Evolutionary conservation across 2,797 vertebrate genomes (phyloP).

Genomic region (Margarornis squamiger): DNA sequence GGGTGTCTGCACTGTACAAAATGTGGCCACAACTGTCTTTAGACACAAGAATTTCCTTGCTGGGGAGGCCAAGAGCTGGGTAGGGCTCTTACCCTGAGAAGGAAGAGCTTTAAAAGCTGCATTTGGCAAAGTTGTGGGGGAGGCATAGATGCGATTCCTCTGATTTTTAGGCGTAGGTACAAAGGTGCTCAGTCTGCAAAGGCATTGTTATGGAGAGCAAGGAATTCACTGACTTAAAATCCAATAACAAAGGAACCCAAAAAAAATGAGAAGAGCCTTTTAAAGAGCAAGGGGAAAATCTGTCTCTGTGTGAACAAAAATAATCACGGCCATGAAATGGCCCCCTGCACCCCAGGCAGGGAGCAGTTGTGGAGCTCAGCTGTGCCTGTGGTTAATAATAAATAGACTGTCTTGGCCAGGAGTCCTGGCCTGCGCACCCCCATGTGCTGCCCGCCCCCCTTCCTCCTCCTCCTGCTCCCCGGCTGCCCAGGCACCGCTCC

Average conservation of each 20-base stretch:
- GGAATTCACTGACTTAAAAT: neutral
- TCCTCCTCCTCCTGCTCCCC: neutral
- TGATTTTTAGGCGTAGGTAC: constrained; percentile 2
- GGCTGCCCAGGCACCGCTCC: neutral
- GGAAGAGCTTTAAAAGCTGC: neutral
- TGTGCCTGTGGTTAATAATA: constrained; percentile 70
- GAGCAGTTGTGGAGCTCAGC: constrained; percentile 33
- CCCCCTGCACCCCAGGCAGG: neutral
- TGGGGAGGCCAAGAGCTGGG: neutral
- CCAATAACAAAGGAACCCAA: neutral
- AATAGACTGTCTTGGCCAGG: neutral
- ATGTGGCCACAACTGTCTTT: neutral
- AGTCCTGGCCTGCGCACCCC: neutral
- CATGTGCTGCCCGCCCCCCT: neutral
- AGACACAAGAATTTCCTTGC: neutral
- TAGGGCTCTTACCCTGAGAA: neutral
- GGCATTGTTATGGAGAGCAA: neutral
- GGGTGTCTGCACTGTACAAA: accelerated
- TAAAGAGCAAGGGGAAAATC: neutral
- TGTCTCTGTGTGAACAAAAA: neutral
- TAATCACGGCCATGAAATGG: neutral
- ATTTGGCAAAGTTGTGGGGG: neutral
- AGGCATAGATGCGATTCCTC: neutral
- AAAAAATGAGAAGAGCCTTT: neutral
- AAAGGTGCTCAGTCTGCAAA: neutral